Evolutionary conservation across 2,888 invertebrate genomes (phyloP), one percentile per base, ranked within the genome.

Genomic region (Antheraea assamensis): DNA sequence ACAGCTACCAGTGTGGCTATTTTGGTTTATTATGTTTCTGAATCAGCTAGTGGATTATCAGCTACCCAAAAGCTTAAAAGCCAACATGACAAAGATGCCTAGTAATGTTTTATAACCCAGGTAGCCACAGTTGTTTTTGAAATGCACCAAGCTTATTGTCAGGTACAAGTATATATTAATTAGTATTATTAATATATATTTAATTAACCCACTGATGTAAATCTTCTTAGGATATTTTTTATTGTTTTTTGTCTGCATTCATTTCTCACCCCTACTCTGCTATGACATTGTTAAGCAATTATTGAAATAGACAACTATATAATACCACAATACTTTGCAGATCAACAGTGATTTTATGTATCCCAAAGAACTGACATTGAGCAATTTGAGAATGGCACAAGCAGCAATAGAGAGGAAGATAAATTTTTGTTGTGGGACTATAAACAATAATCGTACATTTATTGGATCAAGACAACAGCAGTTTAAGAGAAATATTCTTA

Each of bases 371-470:
- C 80, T 83, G 55, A 80, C 88, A 3, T 78, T 93, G 3, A 88
- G 82, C 73, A 90, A 87, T 42, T 80, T 94, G 31, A 85, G 89
- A 72, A 83, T 90, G 77, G 92, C 93, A 0, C 88, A 88, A 75
- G 87, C 83, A 13, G 91, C 92, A 0, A 86, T 94, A 47, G 88
- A 92, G 75, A 86, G 92, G 64, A 94, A 94, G 77, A 88, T 94
- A 4, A 82, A 81, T 70, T 90, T 91, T 75, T 92, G 93, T 75
- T 89, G 81, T 47, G 92, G 91, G 2, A 73, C 83, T 3, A 49
- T 82, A 30, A 80, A 82, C 42, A 78, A 79, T 21, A 78, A 74
- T 3, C 75, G 76, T 10, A 70, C 71, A 2, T 76, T 30, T 15
- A 64, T 73, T 0, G 81, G 78, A 70, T 73, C 79, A 52, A 79